phyloP scores from a whole-genome alignment of 2,113 vertebrate species.

The Anarrhichthys ocellatus region DNA sequence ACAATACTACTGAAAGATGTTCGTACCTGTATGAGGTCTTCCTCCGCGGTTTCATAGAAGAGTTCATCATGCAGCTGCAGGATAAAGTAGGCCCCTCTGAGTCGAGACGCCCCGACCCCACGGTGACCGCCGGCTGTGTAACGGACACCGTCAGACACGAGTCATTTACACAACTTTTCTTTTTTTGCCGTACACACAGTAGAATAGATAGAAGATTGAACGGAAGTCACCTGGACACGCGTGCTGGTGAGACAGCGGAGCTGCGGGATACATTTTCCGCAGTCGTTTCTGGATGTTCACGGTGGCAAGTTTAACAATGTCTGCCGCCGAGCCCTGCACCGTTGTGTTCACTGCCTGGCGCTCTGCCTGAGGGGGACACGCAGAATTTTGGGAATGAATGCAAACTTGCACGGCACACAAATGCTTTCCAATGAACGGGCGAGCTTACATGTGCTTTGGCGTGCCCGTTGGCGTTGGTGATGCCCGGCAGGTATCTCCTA shows the following conservation, averaged over 20 bases:
- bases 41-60: constrained; percentile 93
- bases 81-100: constrained; percentile 90
- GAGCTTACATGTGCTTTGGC: constrained; percentile 90
- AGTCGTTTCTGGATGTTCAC: constrained; percentile 92
- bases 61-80: constrained; percentile 98
- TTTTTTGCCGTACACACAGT: background rate
- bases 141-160: background rate
- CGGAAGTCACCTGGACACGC: constrained; percentile 52
- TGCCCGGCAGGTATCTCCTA: constrained; percentile 92
- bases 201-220: background rate
- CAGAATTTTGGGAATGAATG: background rate
- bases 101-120: constrained; percentile 49
- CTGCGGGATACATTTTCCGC: constrained; percentile 79
- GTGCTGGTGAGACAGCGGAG: constrained; percentile 88
- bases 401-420: too few species aligned
- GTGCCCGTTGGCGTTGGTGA: constrained; percentile 88
- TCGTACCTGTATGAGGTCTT: constrained; percentile 91
- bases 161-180: background rate
- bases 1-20: background rate
- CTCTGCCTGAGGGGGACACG: constrained; percentile 86
- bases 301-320: constrained; percentile 95
- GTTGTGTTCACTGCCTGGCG: constrained; percentile 96
- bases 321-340: constrained; percentile 96
- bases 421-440: background rate
- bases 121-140: constrained; percentile 42